Evolutionary conservation across 1,140 invertebrate species (phyloP).

Genomic region (Anastatus disparis): DNA sequence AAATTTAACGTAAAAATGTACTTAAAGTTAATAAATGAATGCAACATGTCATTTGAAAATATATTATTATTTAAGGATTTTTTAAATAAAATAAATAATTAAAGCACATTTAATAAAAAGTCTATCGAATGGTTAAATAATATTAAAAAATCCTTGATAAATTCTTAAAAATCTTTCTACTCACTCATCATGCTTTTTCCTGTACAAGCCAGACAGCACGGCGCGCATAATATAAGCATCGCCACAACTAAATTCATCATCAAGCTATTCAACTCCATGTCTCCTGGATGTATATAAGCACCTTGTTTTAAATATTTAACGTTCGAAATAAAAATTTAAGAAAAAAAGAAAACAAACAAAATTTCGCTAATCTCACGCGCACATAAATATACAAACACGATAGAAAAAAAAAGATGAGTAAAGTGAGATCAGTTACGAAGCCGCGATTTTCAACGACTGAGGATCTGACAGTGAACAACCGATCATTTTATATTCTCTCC

Average conservation of each 20-base stretch:
- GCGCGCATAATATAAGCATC: not conserved
- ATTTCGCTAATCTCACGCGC: not conserved
- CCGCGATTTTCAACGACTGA: slow-evolving; percentile 29
- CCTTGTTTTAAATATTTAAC: no score
- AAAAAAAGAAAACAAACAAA: not conserved
- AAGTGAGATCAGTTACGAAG: no score
- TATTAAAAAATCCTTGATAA: not conserved
- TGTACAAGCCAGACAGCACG: slow-evolving; percentile 46
- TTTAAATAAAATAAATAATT: no score
- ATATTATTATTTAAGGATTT: no score
- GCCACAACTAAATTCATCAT: no score
- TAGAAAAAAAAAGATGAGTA: no score
- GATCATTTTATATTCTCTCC: slow-evolving; percentile 37
- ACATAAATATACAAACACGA: not conserved
- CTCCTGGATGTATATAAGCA: no score
- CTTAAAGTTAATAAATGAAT: no score
- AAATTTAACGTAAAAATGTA: no score
- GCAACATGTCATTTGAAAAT: no score
- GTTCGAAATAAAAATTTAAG: no score
- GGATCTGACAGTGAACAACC: not conserved
- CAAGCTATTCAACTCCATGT: no score
- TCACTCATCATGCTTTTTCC: slow-evolving; percentile 55
- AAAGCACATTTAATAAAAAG: not conserved
- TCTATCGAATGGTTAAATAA: not conserved
- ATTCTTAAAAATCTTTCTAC: slow-evolving; percentile 30